Evolutionary conservation across 1,140 invertebrate species (phyloP), one percentile per base, ranked within the genome.

Genomic region (Drosophila malerkotliana): DNA sequence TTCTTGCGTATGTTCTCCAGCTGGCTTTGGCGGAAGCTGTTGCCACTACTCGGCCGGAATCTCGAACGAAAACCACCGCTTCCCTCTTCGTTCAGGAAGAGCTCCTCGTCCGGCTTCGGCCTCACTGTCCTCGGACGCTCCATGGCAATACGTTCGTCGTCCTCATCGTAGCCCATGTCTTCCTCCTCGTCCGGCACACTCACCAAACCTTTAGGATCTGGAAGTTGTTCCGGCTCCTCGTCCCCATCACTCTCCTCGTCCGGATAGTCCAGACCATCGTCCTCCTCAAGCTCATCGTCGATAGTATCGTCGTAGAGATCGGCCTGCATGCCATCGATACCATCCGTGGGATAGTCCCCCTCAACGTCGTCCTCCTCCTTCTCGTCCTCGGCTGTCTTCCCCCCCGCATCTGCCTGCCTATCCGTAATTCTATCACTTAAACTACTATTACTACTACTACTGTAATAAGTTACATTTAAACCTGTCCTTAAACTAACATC

Each of bases 401-500:
- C 24, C 63, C 44, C 66, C 34, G 30, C 10, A 56, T 57, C 61
- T 45, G 52, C 77, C 64, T 64, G 69, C 56, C 55, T 73, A 79
- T 88, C 63, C 52, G 64, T 75, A 66, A 55, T 44, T 52, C 69
- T 89, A 80, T 69, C 77, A 63, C 83, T 83, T 81, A 69, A 44
- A 77, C 79, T 90, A 90, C 73, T 60, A 64, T 71, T 90, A 82
- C 61, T 85, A 62, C 62, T 83, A 87, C 72, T 81, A 63, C 58
- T 88, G 77, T 55, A 81, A 90, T 79, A 72, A 74, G 75, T 85
- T 84, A 85, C 69, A 77, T 85, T 91, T 91, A 90, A 91, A 68
- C 79, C 71, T 87, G 83, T 87, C 88, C 79, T 90, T 91, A 91
- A 74, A 79, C 89, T 91, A 88, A 90, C 83, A 91, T 91, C 90